Conservation (phyloP, 2,797 vertebrate genomes). For the Leucoraja ocellata region DNA sequence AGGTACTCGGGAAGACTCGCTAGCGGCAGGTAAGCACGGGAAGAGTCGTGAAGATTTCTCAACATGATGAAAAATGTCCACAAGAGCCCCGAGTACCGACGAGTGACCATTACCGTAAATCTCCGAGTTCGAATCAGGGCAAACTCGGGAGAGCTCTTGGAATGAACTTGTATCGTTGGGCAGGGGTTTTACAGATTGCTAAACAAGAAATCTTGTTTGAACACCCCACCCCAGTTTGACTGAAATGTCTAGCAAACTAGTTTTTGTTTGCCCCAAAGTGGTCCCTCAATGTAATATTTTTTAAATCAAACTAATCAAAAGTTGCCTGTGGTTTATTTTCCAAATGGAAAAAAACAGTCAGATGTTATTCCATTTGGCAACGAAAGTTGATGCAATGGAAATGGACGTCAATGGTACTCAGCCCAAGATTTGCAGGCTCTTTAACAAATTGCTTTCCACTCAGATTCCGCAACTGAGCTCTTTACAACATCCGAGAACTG, state of each 20-base stretch:
- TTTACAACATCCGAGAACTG: too few species aligned
- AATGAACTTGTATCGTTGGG: too few species aligned
- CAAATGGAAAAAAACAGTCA: not conserved
- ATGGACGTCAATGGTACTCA: not conserved
- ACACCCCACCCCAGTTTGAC: not conserved
- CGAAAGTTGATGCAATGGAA: not conserved
- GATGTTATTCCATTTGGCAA: not conserved
- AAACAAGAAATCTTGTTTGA: not conserved
- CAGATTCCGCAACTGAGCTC: not conserved
- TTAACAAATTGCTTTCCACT: not conserved
- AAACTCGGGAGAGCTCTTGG: too few species aligned
- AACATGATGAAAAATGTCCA: too few species aligned
- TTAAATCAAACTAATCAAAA: not conserved
- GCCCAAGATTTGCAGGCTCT: not conserved
- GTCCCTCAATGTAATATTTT: too few species aligned
- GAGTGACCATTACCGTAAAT: too few species aligned
- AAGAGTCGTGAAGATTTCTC: too few species aligned
- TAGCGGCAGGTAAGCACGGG: too few species aligned
- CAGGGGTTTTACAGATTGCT: not conserved
- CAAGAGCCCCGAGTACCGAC: too few species aligned
- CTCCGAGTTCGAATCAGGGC: too few species aligned
- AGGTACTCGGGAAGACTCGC: too few species aligned
- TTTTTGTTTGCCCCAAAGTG: too few species aligned
- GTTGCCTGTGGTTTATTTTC: not conserved
- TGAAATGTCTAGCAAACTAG: not conserved